Conservation (phyloP, 2,113 vertebrate genomes). For the Sphaerodactylus townsendi region DNA sequence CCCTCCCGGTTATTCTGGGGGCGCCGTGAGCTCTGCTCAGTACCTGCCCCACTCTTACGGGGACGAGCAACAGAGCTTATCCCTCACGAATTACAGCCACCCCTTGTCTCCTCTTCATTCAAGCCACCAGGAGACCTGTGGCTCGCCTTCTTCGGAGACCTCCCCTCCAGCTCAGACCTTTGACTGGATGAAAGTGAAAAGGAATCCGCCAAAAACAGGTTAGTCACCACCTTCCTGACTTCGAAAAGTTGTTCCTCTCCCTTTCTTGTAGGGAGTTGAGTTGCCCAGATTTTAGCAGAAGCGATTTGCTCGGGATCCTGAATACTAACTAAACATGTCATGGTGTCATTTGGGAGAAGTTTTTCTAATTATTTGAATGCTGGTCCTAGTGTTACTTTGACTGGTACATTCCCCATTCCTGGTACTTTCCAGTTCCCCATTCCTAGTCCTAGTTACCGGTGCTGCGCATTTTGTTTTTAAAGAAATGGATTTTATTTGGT, state of each 20-base stretch:
- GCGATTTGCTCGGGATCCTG: not conserved
- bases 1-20: constrained; percentile 86
- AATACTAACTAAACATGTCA: not conserved
- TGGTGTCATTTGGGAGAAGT: no score
- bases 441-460: constrained; percentile 56
- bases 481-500: no score
- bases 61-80: constrained; percentile 84
- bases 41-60: constrained; percentile 86
- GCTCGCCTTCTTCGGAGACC: constrained; percentile 87
- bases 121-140: constrained; percentile 85
- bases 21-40: constrained; percentile 84
- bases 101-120: constrained; percentile 88
- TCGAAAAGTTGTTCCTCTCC: not conserved
- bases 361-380: no score
- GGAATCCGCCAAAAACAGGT: constrained; percentile 99
- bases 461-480: no score
- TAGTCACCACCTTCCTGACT: constrained; percentile 57
- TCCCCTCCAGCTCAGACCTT: constrained; percentile 91
- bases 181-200: constrained; percentile 99
- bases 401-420: no score
- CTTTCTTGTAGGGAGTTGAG: not conserved
- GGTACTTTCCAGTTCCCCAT: no score
- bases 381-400: no score
- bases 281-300: not conserved
- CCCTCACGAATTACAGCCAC: constrained; percentile 83